Base-by-base conservation (phyloP, 2,888 invertebrate genomes). In the Lochmaea crataegi region DNA sequence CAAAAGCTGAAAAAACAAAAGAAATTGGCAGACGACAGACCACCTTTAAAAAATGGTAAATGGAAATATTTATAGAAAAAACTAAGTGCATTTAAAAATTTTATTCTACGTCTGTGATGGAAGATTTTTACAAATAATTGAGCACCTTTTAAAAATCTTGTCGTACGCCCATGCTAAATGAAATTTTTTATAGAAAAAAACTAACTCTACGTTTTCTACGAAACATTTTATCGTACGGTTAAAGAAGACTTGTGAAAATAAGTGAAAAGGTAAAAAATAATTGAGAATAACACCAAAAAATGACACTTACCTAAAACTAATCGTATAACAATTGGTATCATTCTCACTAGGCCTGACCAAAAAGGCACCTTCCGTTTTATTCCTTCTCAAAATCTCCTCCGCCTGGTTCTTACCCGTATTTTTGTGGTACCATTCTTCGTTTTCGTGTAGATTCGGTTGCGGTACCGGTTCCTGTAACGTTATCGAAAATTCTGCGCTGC, bases 371-470 rank as follows among this genome's bases (percentile, higher is more conserved):
- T 99, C 97, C 5, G 92, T 92, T 73, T 93, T 93, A 51, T 96
- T 91, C 79, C 94, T 91, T 78, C 93, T 93, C 72, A 99, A 87
- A 85, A 96, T 90, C 78, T 97, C 95, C 85, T 99, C 98, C 0
- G 98, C 96, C 79, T 94, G 92, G 10, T 91, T 90, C 74, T 97
- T 90, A 18, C 93, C 92, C 79, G 96, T 93, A 67, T 92, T 90
- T 1, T 93, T 91, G 84, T 96, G 96, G 88, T 94, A 98, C 98
- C 98, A 98, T 80, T 94, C 95, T 87, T 95, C 94, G 72, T 92
- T 94, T 85, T 97, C 96, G 82, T 98, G 98, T 84, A 96, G 95
- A 84, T 95, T 96, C 22, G 97, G 97, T 85, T 97, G 98, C 0
- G 98, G 98, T 2, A 98, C 97, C 0, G 98, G 96, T 84, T 96